These are phyloP conservation scores for Ericerus pela DNA, from an alignment of 1,140 invertebrate genomes.

Conservation along the genomic window DNA sequence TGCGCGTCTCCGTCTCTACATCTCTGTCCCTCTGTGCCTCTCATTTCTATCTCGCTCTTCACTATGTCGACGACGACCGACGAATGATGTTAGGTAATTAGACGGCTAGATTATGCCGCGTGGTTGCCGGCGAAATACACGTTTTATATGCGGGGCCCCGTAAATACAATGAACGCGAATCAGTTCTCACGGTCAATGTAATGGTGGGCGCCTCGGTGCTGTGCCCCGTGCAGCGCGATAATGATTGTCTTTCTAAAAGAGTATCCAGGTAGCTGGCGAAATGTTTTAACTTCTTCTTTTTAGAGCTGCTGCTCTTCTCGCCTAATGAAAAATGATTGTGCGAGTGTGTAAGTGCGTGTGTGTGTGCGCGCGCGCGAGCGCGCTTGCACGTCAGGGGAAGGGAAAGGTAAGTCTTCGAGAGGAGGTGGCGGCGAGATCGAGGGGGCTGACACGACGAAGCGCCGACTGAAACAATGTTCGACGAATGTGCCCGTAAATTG, in stretches of 20 bases:
- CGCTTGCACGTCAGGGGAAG: no score
- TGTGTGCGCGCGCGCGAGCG: no score
- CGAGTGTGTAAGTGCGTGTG: no score
- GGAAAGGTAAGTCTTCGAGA: no score
- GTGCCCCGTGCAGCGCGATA: conserved; percentile 9
- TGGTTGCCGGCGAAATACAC: background rate
- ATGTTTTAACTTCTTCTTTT: conserved; percentile 11
- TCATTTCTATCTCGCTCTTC: no score
- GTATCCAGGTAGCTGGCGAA: conserved; percentile 11
- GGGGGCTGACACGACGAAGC: background rate
- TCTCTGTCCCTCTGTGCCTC: no score
- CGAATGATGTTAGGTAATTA: conserved; percentile 7
- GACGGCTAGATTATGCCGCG: conserved; percentile 4
- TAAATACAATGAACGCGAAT: conserved; percentile 8
- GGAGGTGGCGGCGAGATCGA: no score
- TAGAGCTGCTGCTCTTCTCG: no score
- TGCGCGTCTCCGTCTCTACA: no score
- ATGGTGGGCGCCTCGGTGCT: conserved; percentile 10
- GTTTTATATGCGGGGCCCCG: no score
- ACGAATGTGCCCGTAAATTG: no score
- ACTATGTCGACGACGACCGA: no score
- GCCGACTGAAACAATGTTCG: background rate
- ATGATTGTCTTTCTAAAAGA: conserved; percentile 11
- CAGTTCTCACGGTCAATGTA: conserved; percentile 11
- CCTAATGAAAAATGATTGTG: conserved; percentile 6